These are phyloP conservation scores for Epinephelus moara DNA, from an alignment of 2,113 vertebrate species.

Conservation along the genomic window DNA sequence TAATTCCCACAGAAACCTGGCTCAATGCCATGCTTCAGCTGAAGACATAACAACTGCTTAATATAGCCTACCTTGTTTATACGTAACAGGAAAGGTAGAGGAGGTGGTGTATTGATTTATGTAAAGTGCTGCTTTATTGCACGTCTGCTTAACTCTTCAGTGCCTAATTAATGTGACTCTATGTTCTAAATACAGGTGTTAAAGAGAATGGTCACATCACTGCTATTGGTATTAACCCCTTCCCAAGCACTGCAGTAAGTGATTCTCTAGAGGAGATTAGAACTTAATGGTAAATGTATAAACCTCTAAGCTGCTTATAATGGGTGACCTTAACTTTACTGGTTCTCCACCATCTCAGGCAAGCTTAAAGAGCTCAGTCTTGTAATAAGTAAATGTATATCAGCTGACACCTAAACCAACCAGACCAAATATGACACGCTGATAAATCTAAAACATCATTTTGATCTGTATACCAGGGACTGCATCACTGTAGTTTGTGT, in stretches of 20 bases:
- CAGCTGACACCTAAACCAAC: background rate
- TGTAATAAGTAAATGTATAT: background rate
- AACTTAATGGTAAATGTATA: background rate
- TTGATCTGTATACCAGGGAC: background rate
- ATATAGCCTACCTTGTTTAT: background rate
- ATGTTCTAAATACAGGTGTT: background rate
- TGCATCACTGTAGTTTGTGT: background rate
- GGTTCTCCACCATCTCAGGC: background rate
- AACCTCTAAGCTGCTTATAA: background rate
- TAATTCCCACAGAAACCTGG: background rate
- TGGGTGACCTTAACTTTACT: background rate
- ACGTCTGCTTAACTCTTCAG: constrained; percentile 24
- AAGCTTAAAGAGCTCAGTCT: background rate
- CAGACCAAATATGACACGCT: background rate
- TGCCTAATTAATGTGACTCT: constrained; percentile 31
- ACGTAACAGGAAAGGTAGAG: constrained; percentile 22
- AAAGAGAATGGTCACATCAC: background rate
- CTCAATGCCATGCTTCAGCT: constrained; percentile 1
- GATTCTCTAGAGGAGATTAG: constrained; percentile 8
- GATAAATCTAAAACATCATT: background rate
- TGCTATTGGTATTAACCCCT: background rate
- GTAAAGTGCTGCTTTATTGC: constrained; percentile 10
- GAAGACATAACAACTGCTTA: background rate
- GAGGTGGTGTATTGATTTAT: constrained; percentile 45
- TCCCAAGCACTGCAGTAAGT: constrained; percentile 12